Evolutionary conservation across 2,797 vertebrate species (phyloP).

Genomic region (Centropyge bicolor): DNA sequence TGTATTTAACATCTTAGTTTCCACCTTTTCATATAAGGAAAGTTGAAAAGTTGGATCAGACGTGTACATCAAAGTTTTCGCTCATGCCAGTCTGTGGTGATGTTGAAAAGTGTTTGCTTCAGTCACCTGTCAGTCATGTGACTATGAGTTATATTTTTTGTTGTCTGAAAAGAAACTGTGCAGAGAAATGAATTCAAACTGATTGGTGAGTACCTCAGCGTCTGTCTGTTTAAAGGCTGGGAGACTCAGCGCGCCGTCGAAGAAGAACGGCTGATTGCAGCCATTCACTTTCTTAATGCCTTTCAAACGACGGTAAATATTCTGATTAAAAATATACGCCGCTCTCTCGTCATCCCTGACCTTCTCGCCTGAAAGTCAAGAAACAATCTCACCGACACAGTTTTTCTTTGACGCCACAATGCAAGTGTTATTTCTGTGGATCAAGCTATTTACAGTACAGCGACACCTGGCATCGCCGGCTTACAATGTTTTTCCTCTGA

Average conservation of each 20-base stretch:
- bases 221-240: slow-evolving; percentile 27
- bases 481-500: slow-evolving; percentile 13
- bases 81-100: not conserved
- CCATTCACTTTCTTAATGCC: slow-evolving; percentile 29
- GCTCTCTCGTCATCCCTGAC: not conserved
- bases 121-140: not conserved
- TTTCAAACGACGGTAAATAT: not conserved
- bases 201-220: slow-evolving; percentile 20
- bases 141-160: slow-evolving; percentile 19
- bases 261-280: slow-evolving; percentile 29
- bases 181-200: slow-evolving; percentile 29
- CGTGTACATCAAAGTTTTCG: not conserved
- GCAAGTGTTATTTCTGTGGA: not conserved
- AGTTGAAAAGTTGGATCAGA: not conserved
- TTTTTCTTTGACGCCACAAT: slow-evolving; percentile 4
- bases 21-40: not conserved
- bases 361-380: slow-evolving; percentile 22
- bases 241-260: slow-evolving; percentile 4
- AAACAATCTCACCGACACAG: not conserved
- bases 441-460: slow-evolving; percentile 6
- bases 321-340: not conserved
- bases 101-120: not conserved
- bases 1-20: not conserved
- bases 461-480: slow-evolving; percentile 11
- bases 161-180: slow-evolving; percentile 10